phyloP scores from a whole-genome alignment of 2,797 vertebrate species.

The Hybognathus amarus region DNA sequence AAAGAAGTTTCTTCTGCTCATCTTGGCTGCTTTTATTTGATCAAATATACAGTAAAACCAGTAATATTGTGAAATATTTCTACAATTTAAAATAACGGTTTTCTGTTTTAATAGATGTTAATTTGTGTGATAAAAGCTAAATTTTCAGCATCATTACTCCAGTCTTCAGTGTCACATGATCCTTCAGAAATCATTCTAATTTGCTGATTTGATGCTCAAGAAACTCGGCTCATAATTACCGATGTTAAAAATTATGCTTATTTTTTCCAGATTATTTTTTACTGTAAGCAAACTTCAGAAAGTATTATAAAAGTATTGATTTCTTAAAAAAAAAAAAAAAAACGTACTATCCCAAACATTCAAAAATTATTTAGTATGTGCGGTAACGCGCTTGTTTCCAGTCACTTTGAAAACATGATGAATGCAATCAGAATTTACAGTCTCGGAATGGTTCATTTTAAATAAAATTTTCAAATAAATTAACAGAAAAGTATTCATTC shows the following conservation, averaged over 20 bases:
- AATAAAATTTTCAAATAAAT: background rate
- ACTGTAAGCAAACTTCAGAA: background rate
- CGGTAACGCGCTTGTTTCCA: background rate
- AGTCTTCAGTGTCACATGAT: background rate
- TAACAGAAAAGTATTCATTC: background rate
- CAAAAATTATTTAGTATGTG: too few relatives aligned
- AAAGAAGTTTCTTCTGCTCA: background rate
- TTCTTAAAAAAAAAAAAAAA: background rate
- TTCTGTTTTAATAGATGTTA: background rate
- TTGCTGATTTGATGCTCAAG: background rate
- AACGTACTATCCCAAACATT: background rate
- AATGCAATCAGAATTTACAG: background rate
- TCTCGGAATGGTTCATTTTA: too few relatives aligned
- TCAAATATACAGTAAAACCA: background rate
- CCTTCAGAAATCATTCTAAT: background rate
- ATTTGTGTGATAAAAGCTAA: background rate
- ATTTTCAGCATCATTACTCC: background rate
- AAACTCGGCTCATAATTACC: background rate
- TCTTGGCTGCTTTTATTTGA: conserved; percentile 4
- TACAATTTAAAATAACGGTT: background rate
- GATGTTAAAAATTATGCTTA: background rate
- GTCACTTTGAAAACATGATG: background rate
- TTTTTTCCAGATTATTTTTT: background rate
- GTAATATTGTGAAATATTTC: background rate
- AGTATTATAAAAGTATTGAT: background rate